Base-by-base conservation (phyloP, 2,888 invertebrate genomes). In the Poecilus cupreus region DNA sequence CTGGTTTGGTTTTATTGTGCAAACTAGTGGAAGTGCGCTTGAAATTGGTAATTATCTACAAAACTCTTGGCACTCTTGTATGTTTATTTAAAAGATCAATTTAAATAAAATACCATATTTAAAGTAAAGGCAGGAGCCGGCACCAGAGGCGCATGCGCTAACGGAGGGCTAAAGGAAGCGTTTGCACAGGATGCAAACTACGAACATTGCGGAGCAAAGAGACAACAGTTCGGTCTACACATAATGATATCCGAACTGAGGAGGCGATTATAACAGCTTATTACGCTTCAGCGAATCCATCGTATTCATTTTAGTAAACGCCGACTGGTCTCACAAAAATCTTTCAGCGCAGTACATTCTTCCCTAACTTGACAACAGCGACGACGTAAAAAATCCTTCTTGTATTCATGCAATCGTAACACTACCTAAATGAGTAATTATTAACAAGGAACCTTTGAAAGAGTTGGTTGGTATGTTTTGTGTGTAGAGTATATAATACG, bases 241-340 rank as follows among this genome's bases (percentile, higher is more conserved):
- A 84, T 86, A 86, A 87, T 86, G 85, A 86, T 87, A 87, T 87
- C 87, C 87, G 87, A 87, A 87, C 87, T 87, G 86, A 85, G 60
- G 57, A 57, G 20, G 54, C 54, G 51, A 72, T 78, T 78, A 72
- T 54, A 78, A 46, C 72, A 37, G 20, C 22, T 75, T 75, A 75
- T 81, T 76, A 22, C 46, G 81, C 81, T 68, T 76, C 60, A 76
- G 39, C 46, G 60, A 60, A 39, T 60, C 39, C 54, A 11, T 60
- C 13, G 26, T 10, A n/a, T 72, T 70, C n/a, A 22, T 54, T 20
- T 32, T 32, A 3, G 4, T 32, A 32, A 32, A 32, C 32, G 32
- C 32, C 32, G 32, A 32, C 8, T 49, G 13, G 16, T 49, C 49
- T 49, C 49, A 32, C 26, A 26, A 0, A 32, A 32, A 32, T 32